Evolutionary conservation across 2,113 vertebrate species (phyloP), one percentile per base, ranked within the genome.

Genomic region (Bostrychus sinensis): DNA sequence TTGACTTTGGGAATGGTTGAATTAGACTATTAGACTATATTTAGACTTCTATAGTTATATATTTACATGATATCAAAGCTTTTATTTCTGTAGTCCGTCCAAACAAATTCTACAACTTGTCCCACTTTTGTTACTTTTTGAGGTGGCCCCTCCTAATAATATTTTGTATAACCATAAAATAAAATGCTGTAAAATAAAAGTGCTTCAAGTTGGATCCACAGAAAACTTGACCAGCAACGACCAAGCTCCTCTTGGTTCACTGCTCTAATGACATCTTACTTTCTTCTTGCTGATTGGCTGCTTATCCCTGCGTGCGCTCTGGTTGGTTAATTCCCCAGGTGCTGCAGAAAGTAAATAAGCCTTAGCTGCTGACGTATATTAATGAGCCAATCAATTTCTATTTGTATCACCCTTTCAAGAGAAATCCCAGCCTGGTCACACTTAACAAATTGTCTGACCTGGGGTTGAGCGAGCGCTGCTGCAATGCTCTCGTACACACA

Each of bases 331-430:
- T 65, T 67, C 75, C 61, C 78, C 30, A 61, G 64, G 51, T 66
- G 56, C 32, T 45, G 10, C 38, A 5, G 19, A 57, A 51, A 81
- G 72, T 72, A 79, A 85, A 82, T 71, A 76, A 59, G 54, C 46
- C 43, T 64, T 54, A 36, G 26, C 53, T 71, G 30, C 74, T 71
- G 83, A 82, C 75, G 82, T 87, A 78, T 82, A 82, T 81, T 79
- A 83, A 87, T 83, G 81, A 63, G 57, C 56, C 37, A 58, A 84
- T 89, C 85, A 79, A 78, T 86, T 81, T 48, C 50, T 77, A 64
- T 83, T 84, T 72, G 65, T 80, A 75, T 78, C 70, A 72, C 54
- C 68, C 75, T 70, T 66, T 81, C 71, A 79, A 70, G 50, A 62
- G 34, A 75, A 78, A 53, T 20, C 76, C 57, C 23, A 42, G 20